Evolutionary conservation across 2,888 invertebrate species (phyloP), one percentile per base, ranked within the genome.

Genomic region (Germaria angustata): DNA sequence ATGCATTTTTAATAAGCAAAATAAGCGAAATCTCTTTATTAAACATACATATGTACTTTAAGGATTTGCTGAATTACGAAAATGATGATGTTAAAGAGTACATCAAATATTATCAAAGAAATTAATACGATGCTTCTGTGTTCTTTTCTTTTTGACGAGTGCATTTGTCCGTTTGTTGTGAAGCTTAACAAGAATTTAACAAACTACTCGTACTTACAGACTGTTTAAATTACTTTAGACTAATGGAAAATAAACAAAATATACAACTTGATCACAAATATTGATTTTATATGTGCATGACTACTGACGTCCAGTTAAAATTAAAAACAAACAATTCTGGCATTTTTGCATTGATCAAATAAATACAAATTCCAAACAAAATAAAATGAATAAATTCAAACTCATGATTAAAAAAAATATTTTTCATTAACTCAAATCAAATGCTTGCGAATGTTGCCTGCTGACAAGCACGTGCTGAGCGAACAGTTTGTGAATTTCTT

Each of bases 391-490:
- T 53, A 49, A 72, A 61, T 34, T 24, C 17, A 49, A 49, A 36
- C n/a, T 34, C 15, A 24, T 59, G 39, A 7, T 6, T 44, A 65
- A 53, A 44, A 13, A 65, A n/a, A 51, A 11, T 1, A 17, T 68
- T 59, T 15, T 59, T 39, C 22, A 51, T 59, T 59, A 22, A 46
- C 28, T 53, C 36, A 44, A 41, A 20, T 34, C 49, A 41, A 44
- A 66, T 59, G 34, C 34, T 61, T 46, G 51, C 28, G 24, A 65
- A 36, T 41, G 44, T 13, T 53, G 77, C 68, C 68, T 41, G 66
- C 76, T 76, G 69, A 34, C 59, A 69, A 53, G 69, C 77, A 77
- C 77, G 77, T 77, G 77, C 77, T 66, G 55, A 53, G 44, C 44
- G 20, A 61, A 41, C 77, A 53, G 22, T 44, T 55, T 46, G 46